A percentile compares a stretch with the other conserved stretches of the same genome.
These are phyloP conservation scores for Bradypodion pumilum DNA, from an alignment of 2,797 vertebrate genomes.

Conservation along the genomic window DNA sequence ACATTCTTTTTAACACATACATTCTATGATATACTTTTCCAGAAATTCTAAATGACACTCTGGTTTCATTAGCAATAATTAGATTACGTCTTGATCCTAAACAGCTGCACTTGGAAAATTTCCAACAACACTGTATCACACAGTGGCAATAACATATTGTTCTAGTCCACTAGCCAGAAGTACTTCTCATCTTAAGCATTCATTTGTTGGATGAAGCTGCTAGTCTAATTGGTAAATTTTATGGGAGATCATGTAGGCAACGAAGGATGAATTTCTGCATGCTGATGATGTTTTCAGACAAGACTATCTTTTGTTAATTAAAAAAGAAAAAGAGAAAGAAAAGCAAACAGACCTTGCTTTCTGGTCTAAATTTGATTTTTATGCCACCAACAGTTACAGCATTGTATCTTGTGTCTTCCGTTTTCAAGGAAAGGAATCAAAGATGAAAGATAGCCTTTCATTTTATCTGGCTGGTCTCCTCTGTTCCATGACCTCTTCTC, in stretches of 20 bases:
- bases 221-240: neutral
- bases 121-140: neutral
- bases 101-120: neutral
- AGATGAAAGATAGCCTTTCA: slow-evolving; percentile 7
- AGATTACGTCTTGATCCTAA: slow-evolving; percentile 11
- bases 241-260: neutral
- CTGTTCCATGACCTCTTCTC: slow-evolving; percentile 4
- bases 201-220: neutral
- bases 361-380: neutral
- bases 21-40: neutral
- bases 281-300: neutral
- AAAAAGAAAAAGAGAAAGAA: slow-evolving; percentile 18
- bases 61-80: neutral
- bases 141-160: neutral
- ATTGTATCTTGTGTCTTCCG: neutral
- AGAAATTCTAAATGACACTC: neutral
- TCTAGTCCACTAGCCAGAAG: neutral
- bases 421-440: slow-evolving; percentile 31
- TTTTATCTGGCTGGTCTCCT: slow-evolving; percentile 32
- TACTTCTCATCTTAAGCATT: neutral
- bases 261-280: neutral
- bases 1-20: neutral
- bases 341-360: neutral
- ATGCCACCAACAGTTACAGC: neutral
- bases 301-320: neutral